Conservation (phyloP, 2,113 vertebrate genomes). For the Cryptoleucopteryx plumbea region DNA sequence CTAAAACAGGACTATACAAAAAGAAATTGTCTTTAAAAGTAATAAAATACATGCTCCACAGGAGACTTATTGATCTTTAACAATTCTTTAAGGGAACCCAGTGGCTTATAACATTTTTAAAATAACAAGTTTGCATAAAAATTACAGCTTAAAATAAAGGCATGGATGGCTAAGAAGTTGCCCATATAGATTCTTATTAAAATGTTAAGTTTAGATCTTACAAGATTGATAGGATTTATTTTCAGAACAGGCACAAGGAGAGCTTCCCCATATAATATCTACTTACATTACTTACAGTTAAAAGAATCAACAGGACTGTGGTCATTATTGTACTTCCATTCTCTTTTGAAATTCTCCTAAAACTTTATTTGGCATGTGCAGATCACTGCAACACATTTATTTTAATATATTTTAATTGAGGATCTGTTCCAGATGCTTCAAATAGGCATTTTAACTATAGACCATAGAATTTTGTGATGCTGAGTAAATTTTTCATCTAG, state of each 20-base stretch:
- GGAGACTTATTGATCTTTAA: conserved; percentile 43
- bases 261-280: not conserved
- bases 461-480: not conserved
- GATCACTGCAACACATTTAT: not conserved
- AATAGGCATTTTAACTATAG: not conserved
- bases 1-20: not conserved
- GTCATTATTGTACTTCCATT: not conserved
- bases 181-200: not conserved
- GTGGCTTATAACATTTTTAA: conserved; percentile 35
- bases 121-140: conserved; percentile 47
- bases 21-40: conserved; percentile 19
- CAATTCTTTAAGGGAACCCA: conserved; percentile 21
- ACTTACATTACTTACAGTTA: not conserved
- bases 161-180: not conserved
- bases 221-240: not conserved
- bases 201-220: not conserved
- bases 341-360: not conserved
- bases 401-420: not conserved
- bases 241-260: not conserved
- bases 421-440: not conserved
- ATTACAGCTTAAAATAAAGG: not conserved
- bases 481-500: not conserved
- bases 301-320: not conserved
- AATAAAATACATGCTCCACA: conserved; percentile 34
- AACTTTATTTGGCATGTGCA: not conserved